Conservation (phyloP, 2,797 vertebrate species). For the Cichlasoma orientale region DNA sequence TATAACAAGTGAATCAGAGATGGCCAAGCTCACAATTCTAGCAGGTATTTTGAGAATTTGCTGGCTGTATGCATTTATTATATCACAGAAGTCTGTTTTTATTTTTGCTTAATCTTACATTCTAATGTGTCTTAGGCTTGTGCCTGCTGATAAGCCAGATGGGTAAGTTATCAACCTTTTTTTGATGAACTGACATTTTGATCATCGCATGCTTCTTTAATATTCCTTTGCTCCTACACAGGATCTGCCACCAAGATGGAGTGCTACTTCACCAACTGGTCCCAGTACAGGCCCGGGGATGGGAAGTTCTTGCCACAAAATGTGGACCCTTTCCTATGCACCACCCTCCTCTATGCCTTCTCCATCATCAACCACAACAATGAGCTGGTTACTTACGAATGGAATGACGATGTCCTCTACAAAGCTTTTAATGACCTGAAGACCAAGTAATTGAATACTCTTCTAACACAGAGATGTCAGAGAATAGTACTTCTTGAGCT, state of each 20-base stretch:
- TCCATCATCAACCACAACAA: constrained; percentile 77
- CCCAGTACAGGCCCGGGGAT: constrained; percentile 76
- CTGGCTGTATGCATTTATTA: not conserved
- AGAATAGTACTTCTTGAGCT: not conserved
- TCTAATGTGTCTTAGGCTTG: constrained; percentile 51
- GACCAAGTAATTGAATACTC: constrained; percentile 60
- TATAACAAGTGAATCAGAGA: constrained; percentile 31
- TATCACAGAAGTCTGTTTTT: not conserved
- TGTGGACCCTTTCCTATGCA: constrained; percentile 84
- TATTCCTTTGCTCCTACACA: constrained; percentile 30
- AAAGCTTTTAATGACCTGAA: constrained; percentile 81
- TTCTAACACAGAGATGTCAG: not conserved
- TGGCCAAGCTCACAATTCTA: constrained; percentile 66
- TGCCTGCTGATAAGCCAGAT: constrained; percentile 71
- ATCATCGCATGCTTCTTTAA: not conserved
- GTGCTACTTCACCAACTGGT: constrained; percentile 88
- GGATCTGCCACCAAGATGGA: constrained; percentile 76
- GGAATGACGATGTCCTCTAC: constrained; percentile 79
- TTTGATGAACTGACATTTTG: not conserved
- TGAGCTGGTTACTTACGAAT: constrained; percentile 75
- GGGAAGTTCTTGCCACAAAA: constrained; percentile 74
- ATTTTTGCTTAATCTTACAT: not conserved
- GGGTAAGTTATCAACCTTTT: constrained; percentile 64
- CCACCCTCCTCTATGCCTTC: constrained; percentile 85
- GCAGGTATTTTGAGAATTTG: constrained; percentile 51